Conservation (phyloP, 1,140 invertebrate species). For the Apis laboriosa region DNA sequence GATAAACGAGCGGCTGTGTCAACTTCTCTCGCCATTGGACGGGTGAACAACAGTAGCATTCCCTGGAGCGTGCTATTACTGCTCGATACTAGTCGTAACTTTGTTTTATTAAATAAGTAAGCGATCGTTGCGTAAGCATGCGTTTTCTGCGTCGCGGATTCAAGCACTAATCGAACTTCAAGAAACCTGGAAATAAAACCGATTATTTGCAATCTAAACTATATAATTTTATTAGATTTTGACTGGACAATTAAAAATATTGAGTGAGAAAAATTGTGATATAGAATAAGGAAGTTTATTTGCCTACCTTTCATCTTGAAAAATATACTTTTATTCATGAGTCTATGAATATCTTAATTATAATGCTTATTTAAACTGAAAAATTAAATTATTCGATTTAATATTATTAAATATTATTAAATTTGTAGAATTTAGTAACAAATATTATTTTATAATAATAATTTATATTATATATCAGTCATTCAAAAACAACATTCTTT, state of each 20-base stretch:
- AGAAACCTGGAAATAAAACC: not conserved
- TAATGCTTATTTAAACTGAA: no score
- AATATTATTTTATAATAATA: no score
- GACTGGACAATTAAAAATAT: not conserved
- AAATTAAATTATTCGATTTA: no score
- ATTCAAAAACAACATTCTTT: no score
- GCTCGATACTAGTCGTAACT: slow-evolving; percentile 29
- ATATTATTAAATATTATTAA: no score
- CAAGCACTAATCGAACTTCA: not conserved
- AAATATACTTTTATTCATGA: not conserved
- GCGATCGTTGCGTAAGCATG: slow-evolving; percentile 29
- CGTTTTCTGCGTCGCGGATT: slow-evolving; percentile 23
- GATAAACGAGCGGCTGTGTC: slow-evolving; percentile 38
- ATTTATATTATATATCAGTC: no score
- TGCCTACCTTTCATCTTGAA: no score
- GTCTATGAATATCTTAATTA: not conserved
- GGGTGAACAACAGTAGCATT: slow-evolving; percentile 44
- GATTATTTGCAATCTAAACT: no score
- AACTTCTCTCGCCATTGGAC: slow-evolving; percentile 42
- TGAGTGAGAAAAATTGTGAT: not conserved
- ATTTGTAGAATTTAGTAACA: no score
- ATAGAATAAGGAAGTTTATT: no score
- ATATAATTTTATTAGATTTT: no score
- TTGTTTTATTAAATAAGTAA: slow-evolving; percentile 48
- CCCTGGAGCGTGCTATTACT: slow-evolving; percentile 41